These are phyloP conservation scores for Thereva nobilitata DNA, from an alignment of 2,888 invertebrate species.

Conservation along the genomic window DNA sequence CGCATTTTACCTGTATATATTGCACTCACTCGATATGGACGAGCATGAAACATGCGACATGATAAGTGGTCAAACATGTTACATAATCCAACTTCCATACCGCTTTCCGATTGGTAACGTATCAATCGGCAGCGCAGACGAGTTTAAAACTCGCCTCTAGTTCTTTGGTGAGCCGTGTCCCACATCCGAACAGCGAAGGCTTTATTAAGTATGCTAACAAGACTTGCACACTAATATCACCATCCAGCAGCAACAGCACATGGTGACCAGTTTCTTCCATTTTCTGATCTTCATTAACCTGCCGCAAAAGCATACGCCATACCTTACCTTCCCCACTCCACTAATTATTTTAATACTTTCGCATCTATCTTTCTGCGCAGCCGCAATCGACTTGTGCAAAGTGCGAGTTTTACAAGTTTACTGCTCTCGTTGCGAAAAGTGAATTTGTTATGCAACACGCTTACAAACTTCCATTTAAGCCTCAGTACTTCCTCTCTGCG, in stretches of 20 bases:
- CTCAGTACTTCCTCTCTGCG: conserved; percentile 1
- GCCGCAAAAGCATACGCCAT: too few relatives aligned
- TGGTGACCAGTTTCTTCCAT: not conserved
- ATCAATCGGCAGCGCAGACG: not conserved
- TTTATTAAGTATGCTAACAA: not conserved
- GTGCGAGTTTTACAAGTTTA: conserved; percentile 5
- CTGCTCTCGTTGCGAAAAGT: conserved; percentile 18
- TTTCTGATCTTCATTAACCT: not conserved
- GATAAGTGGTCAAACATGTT: conserved; percentile 18
- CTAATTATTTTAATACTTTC: not conserved
- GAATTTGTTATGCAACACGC: conserved; percentile 8
- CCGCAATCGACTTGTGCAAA: conserved; percentile 7
- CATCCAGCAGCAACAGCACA: too few relatives aligned
- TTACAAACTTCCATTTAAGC: conserved; percentile 12
- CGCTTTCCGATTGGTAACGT: conserved; percentile 13
- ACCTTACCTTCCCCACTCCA: not conserved
- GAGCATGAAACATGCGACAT: not conserved
- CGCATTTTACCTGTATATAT: conserved; percentile 1
- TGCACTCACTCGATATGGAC: not conserved
- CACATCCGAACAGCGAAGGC: conserved; percentile 24
- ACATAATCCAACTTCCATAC: conserved; percentile 26
- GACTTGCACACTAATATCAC: not conserved
- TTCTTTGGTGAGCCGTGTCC: conserved; percentile 28
- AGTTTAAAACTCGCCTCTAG: conserved; percentile 7
- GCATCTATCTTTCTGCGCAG: not conserved